Percentiles rank a stretch among this genome's conserved stretches.
Conservation (phyloP, 1,140 invertebrate species). For the Bombus superbus region DNA sequence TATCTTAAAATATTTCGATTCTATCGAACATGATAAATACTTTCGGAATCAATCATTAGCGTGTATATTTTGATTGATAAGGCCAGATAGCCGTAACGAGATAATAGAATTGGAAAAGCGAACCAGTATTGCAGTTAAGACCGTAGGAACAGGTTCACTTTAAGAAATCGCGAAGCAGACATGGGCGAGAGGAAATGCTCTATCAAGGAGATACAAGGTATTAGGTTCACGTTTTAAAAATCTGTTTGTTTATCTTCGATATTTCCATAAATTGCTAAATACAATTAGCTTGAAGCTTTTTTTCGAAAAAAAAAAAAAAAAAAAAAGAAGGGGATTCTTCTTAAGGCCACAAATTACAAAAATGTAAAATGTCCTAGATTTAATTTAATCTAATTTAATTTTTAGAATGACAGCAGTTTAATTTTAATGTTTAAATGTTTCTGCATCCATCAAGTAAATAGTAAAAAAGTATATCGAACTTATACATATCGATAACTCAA, state of each 20-base stretch:
- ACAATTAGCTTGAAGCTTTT: background rate
- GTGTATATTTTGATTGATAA: slow-evolving; percentile 57
- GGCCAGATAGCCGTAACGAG: slow-evolving; percentile 21
- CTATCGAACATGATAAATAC: slow-evolving; percentile 35
- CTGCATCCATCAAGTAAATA: background rate
- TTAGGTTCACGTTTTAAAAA: background rate
- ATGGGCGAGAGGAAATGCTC: slow-evolving; percentile 27
- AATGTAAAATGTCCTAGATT: background rate
- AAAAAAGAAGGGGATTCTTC: no score
- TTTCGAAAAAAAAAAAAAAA: no score
- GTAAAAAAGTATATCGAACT: background rate
- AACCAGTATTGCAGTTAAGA: slow-evolving; percentile 45
- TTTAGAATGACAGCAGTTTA: no score
- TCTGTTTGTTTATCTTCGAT: background rate
- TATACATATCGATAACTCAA: background rate
- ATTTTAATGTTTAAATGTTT: background rate
- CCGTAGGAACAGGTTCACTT: slow-evolving; percentile 25
- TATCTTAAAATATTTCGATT: background rate
- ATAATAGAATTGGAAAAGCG: slow-evolving; percentile 32
- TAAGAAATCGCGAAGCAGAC: background rate
- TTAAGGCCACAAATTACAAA: background rate
- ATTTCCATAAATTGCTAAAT: background rate
- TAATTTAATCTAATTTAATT: background rate
- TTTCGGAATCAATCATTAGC: slow-evolving; percentile 32
- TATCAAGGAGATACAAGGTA: slow-evolving; percentile 56